phyloP scores from a whole-genome alignment of 2,113 vertebrate genomes.

The Nanorana parkeri region DNA sequence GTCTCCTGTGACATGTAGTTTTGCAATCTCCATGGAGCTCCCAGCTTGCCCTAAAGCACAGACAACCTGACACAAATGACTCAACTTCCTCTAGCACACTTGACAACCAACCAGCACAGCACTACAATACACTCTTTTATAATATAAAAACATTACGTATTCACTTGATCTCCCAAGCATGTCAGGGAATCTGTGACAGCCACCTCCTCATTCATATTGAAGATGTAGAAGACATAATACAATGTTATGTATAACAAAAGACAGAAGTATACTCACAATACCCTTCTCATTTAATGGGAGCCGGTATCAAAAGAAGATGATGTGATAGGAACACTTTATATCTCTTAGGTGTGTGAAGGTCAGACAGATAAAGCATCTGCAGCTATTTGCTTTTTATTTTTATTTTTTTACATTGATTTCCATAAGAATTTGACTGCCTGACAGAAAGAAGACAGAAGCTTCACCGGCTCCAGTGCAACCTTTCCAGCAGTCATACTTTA shows the following conservation, averaged over 20 bases:
- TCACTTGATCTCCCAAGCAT: conserved; percentile 12
- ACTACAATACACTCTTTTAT: conserved; percentile 2
- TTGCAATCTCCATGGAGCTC: too few species aligned
- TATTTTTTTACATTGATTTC: conserved; percentile 34
- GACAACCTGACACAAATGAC: neutral
- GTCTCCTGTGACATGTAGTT: too few species aligned
- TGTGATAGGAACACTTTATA: neutral
- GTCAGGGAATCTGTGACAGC: conserved; percentile 6
- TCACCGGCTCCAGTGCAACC: neutral
- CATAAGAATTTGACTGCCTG: conserved; percentile 23
- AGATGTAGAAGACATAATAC: conserved; percentile 5
- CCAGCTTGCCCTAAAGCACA: too few species aligned
- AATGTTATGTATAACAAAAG: conserved; percentile 26
- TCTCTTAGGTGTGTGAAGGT: conserved; percentile 21
- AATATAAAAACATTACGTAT: conserved; percentile 12
- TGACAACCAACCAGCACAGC: neutral
- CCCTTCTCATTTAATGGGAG: conserved; percentile 20
- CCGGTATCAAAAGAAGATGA: neutral
- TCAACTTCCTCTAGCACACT: neutral
- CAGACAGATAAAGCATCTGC: conserved; percentile 15
- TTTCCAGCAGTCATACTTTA: neutral
- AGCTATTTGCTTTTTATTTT: conserved; percentile 5
- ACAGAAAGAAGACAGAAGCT: neutral
- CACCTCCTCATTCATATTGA: conserved; percentile 11
- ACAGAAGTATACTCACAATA: conserved; percentile 7